Evolutionary conservation across 1,140 invertebrate genomes (phyloP), one percentile per base, ranked within the genome.

Genomic region (Cepaea nemoralis): DNA sequence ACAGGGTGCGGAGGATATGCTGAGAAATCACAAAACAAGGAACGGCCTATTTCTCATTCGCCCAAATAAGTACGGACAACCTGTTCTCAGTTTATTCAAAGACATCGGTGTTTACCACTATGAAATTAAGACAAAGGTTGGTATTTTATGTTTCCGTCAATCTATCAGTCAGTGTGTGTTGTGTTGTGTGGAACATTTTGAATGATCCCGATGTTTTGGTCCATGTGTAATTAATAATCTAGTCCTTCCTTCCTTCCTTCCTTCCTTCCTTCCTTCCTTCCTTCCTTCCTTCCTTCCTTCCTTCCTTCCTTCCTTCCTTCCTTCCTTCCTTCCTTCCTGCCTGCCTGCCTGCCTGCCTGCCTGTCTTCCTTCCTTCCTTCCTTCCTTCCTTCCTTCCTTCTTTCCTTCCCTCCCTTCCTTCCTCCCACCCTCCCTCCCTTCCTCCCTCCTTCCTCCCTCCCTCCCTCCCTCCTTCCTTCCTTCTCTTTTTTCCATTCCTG

Each of bases 1-100:
- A 37, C 39, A 78, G 77, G 77, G 77, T 40, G 77, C 77, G 33
- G 77, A 78, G 31, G 70, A 78, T 48, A 35, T 78, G 14, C 37
- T 78, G 39, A 67, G n/a, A 1, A 67, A 31, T 22, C 40, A 67
- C 1, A 1, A n/a, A 27, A 1, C 24, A 16, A 31, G 14, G 14
- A 73, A 67, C 31, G 78, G 78, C 2, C 69, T 80, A 1, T 80
- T 80, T 55, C 48, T 80, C 40, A 73, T 80, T 48, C 69, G 67
- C 16, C 40, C 40, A 45, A 69, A 45, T 40, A 69, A 69, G 59
- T 45, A 40, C 16, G 48, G 45, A 1, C 42, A 80, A 33, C n/a
- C 12, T 73, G 66, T 73, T 2, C 69, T 80, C n/a, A 80, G 78
- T 39, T 35, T 80, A 42, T 50, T 48, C 27, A 45, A 55, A 16